Percentiles rank a stretch among this genome's conserved stretches.
phyloP scores from a whole-genome alignment of 2,113 vertebrate species.

The Rousettus leschenaultii region DNA sequence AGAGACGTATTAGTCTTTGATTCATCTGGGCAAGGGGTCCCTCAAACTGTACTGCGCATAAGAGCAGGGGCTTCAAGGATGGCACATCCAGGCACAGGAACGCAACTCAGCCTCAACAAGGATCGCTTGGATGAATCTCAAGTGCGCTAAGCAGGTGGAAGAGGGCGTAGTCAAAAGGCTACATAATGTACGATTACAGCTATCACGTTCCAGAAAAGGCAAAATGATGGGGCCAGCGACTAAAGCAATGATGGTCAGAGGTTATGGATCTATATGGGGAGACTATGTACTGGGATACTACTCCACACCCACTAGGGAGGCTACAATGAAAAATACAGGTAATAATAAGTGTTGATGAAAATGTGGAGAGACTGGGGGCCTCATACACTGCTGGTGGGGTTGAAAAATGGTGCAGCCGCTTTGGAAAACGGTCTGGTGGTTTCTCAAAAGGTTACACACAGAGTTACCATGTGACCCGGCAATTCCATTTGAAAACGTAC shows the following conservation, averaged over 20 bases:
- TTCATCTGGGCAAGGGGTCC: neutral
- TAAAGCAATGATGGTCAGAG: neutral
- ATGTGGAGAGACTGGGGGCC: neutral
- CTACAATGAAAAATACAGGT: neutral
- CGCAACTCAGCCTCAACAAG: neutral
- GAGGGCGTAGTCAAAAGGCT: neutral
- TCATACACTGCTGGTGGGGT: neutral
- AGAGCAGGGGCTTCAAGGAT: neutral
- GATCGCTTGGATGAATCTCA: fast-evolving
- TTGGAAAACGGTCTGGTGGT: neutral
- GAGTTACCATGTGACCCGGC: neutral
- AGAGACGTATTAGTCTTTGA: too few relatives aligned
- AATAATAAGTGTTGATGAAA: neutral
- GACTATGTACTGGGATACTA: neutral
- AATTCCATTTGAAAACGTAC: neutral
- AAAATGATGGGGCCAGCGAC: neutral
- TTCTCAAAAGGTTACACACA: neutral
- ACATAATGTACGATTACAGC: neutral
- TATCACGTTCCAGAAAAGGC: neutral
- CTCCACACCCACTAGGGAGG: neutral
- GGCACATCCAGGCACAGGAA: neutral
- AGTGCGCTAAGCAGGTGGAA: neutral
- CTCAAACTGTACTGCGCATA: neutral
- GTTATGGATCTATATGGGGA: too few relatives aligned
- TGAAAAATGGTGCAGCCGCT: neutral